These are phyloP conservation scores for Zophobas atratus DNA, from an alignment of 1,140 invertebrate genomes.

Conservation along the genomic window DNA sequence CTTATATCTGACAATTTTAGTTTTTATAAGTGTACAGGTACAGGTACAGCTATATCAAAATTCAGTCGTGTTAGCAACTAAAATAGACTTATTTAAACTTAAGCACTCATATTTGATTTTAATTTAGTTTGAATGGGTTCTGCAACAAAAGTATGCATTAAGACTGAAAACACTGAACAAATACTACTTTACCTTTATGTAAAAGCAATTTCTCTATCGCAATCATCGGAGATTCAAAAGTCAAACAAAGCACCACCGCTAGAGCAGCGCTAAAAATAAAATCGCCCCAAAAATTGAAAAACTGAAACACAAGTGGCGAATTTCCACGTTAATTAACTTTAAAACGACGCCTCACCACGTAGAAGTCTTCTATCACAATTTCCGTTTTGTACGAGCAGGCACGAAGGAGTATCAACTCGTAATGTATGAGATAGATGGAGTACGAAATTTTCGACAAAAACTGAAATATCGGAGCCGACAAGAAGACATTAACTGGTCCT, in stretches of 20 bases:
- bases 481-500: conserved; percentile 44
- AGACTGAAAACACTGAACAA: neutral
- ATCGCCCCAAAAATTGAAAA: conserved; percentile 37
- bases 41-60: no score
- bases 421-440: conserved; percentile 37
- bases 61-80: no score
- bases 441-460: conserved; percentile 47
- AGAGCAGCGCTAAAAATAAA: conserved; percentile 24
- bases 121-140: neutral
- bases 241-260: conserved; percentile 15
- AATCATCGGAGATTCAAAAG: conserved; percentile 48
- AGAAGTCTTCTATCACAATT: conserved; percentile 30
- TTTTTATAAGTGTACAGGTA: no score
- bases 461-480: conserved; percentile 45
- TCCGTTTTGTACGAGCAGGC: conserved; percentile 3
- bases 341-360: conserved; percentile 11
- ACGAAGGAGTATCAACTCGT: neutral
- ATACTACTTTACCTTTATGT: conserved; percentile 18
- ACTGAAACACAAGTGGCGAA: conserved; percentile 9
- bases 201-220: conserved; percentile 44
- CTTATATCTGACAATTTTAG: no score
- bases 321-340: neutral
- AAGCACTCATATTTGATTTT: neutral
- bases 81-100: neutral
- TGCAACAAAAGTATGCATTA: neutral